Evolutionary conservation across 1,140 invertebrate genomes (phyloP).

Genomic region (honey bee (Apis mellifera)): Amel_HAv3.1 CM009942.2:9593001-9593500

Average conservation of each 20-base stretch:
- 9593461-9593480: too few species aligned
- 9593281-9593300: slow-evolving; percentile 1
- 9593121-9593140: slow-evolving; percentile 47
- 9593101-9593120: slow-evolving; percentile 35
- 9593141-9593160: slow-evolving; percentile 37
- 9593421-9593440: too few species aligned
- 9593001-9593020: slow-evolving; percentile 23
- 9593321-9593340: not conserved
- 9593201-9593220: slow-evolving; percentile 36
- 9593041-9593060: not conserved
- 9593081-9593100: slow-evolving; percentile 37
- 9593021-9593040: not conserved
- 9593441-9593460: too few species aligned
- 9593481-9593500: too few species aligned
- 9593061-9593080: slow-evolving; percentile 43
- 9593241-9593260: slow-evolving; percentile 17
- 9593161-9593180: slow-evolving; percentile 29
- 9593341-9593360: not conserved
- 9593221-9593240: slow-evolving; percentile 8
- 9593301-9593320: not conserved
- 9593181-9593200: slow-evolving; percentile 34
- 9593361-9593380: too few species aligned
- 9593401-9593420: too few species aligned
- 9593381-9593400: not conserved
- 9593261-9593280: slow-evolving; percentile 31